Conservation (phyloP, 2,888 invertebrate genomes). For the Heliconius ethilla region DNA sequence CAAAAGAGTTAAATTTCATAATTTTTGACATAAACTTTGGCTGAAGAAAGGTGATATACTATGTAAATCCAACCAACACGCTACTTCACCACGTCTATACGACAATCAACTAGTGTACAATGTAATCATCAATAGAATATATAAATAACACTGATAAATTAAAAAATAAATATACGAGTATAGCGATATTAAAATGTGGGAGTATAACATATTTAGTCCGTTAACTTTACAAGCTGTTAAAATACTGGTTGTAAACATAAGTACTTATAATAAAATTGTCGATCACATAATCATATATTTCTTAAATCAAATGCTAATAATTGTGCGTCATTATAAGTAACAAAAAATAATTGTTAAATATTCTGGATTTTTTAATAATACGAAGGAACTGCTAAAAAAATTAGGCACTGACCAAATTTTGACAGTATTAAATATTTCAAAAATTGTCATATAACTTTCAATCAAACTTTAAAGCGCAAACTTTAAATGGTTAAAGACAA, state of each 20-base stretch:
- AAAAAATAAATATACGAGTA: background rate
- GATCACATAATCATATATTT: background rate
- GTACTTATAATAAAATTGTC: too few species aligned
- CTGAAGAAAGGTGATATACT: background rate
- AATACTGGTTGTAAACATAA: background rate
- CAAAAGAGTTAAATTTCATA: background rate
- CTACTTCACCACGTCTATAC: background rate
- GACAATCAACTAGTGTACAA: background rate
- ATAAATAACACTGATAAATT: background rate
- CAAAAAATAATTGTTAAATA: background rate
- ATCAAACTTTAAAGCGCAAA: background rate
- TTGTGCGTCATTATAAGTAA: background rate
- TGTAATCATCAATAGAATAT: background rate
- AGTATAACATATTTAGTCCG: background rate
- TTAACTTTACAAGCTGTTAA: background rate
- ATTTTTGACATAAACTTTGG: conserved; percentile 11
- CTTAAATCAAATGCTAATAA: background rate
- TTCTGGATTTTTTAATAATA: background rate
- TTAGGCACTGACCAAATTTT: background rate
- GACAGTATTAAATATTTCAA: background rate
- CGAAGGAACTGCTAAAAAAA: background rate
- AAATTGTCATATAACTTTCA: background rate
- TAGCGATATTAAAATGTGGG: too few species aligned
- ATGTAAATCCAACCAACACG: background rate
- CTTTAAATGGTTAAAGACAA: background rate